Base-by-base conservation (phyloP, 2,888 invertebrate genomes). In the Mesorhabditis belari region DNA sequence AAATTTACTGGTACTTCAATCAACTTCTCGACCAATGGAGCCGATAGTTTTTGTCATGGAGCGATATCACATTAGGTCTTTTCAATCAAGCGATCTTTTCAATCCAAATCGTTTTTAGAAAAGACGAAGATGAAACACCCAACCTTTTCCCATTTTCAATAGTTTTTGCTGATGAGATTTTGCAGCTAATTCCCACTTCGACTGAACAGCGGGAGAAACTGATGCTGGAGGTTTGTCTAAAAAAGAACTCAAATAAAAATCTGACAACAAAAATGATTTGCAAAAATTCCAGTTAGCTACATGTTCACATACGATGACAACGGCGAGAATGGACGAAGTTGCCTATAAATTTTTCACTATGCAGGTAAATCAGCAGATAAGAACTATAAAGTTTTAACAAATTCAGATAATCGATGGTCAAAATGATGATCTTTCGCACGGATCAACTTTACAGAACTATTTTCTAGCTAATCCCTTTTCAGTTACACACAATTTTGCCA, bases 251-350 rank as follows among this genome's bases (percentile, higher is more conserved):
- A 9, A 54, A 12, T 24, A 21, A 56, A 29, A 56, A 19, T n/a
- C 6, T 12, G n/a, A 51, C 5, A 21, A n/a, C 12, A 19, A 51
- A 19, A 51, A 9, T 23, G 21, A 51, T 19, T 6, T 6, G 21
- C 9, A 51, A 19, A 51, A 19, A 24, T 24, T 71, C 50, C 57
- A 77, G 77, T 50, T 77, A 12, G 73, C 75, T 23, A 76, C 73
- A 6, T 68, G 65, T 60, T 74, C 67, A 49, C 77, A 71, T 64
- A 70, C 72, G 55, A 76, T 75, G 70, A 71, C 74, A 4, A 69
- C 71, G 5, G 79, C 79, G 0, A 77, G 79, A 61, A 57, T 77
- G 35, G 79, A 79, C 59, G 76, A 80, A 57, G 62, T 75, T 19
- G 64, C 73, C 6, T 71, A 71, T 58, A 70, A 74, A 35, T 69